These are phyloP conservation scores for Sylvilagus floridanus DNA, from an alignment of 2,797 vertebrate species.

Conservation along the genomic window DNA sequence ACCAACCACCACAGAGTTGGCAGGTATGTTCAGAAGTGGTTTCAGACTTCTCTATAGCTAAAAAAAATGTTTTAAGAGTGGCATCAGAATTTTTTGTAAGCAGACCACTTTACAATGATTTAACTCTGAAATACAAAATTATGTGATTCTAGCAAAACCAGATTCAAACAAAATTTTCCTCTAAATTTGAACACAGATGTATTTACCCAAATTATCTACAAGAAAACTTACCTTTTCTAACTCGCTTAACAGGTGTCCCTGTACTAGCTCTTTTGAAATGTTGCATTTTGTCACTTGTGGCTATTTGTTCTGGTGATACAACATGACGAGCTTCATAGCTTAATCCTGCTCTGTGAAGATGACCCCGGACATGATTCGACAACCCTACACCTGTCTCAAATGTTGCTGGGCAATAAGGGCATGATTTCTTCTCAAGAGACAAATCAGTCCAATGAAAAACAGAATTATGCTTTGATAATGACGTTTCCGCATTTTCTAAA, in stretches of 20 bases:
- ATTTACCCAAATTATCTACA: constrained; percentile 43
- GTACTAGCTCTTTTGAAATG: constrained; percentile 94
- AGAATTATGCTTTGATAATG: constrained; percentile 89
- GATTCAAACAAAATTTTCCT: constrained; percentile 69
- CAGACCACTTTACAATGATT: constrained; percentile 62
- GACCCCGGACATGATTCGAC: constrained; percentile 97
- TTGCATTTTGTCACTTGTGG: constrained; percentile 95
- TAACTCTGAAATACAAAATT: constrained; percentile 67
- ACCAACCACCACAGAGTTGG: constrained; percentile 97
- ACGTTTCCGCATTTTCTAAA: constrained; percentile 88
- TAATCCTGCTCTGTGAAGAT: constrained; percentile 96
- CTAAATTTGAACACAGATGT: constrained; percentile 37
- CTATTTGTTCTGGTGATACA: constrained; percentile 95
- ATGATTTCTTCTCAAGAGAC: constrained; percentile 92
- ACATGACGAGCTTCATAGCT: constrained; percentile 96
- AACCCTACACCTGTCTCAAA: constrained; percentile 98
- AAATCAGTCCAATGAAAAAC: constrained; percentile 92
- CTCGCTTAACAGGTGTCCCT: constrained; percentile 91
- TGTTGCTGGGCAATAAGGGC: constrained; percentile 95
- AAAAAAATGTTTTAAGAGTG: constrained; percentile 77
- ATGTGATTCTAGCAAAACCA: constrained; percentile 58
- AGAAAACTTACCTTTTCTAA: constrained; percentile 94
- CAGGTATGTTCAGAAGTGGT: constrained; percentile 94
- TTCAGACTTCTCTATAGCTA: constrained; percentile 93
- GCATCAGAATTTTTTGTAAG: constrained; percentile 73